Percentiles rank a stretch among this genome's conserved stretches.
Conservation (phyloP, 2,888 invertebrate genomes). For the Conchocele bisecta region DNA sequence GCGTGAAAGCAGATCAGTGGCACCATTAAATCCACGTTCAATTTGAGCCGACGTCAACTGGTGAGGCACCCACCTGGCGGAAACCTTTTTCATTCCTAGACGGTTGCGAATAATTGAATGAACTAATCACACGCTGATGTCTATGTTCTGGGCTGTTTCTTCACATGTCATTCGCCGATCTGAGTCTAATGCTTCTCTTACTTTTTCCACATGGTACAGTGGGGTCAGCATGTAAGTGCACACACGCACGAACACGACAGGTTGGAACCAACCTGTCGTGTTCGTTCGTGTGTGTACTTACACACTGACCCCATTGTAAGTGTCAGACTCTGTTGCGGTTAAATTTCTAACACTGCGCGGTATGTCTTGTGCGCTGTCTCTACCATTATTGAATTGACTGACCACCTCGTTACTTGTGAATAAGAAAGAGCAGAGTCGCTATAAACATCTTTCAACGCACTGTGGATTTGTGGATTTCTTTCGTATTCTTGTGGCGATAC, state of each 20-base stretch:
- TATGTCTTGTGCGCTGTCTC: too few relatives aligned
- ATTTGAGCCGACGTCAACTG: background rate
- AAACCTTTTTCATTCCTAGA: background rate
- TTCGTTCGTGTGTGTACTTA: too few relatives aligned
- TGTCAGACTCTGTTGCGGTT: too few relatives aligned
- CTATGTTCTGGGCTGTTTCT: background rate
- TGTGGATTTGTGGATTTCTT: background rate
- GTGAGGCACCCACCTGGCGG: background rate
- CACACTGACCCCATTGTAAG: too few relatives aligned
- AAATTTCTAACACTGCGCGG: too few relatives aligned
- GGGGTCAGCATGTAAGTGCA: too few relatives aligned
- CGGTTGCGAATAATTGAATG: slow-evolving; percentile 8
- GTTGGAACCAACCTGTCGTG: too few relatives aligned
- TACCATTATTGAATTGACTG: background rate
- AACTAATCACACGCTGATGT: background rate
- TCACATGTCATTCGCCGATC: background rate
- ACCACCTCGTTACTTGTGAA: background rate
- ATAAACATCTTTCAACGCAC: background rate
- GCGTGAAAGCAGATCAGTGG: background rate
- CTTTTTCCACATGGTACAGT: too few relatives aligned
- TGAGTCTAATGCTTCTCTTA: background rate
- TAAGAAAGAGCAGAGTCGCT: background rate
- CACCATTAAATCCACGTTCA: background rate
- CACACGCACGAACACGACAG: too few relatives aligned
- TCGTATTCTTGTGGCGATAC: background rate